Percentiles rank a stretch among this genome's conserved stretches.
Evolutionary conservation across 2,888 invertebrate species (phyloP).

Genomic region (Uloborus plumipes): DNA sequence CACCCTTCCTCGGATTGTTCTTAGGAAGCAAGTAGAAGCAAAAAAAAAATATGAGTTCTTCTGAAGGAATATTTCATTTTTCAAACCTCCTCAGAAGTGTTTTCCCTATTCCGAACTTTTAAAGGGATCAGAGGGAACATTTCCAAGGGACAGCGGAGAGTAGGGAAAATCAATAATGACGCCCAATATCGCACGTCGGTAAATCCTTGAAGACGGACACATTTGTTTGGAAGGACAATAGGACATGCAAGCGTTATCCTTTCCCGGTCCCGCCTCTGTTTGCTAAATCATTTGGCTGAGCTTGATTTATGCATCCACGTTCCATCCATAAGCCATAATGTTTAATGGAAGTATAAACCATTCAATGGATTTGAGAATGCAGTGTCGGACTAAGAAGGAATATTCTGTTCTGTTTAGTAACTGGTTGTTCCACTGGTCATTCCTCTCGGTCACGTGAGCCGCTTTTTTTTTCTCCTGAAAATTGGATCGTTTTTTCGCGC

Average conservation of each 20-base stretch:
- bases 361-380: not conserved
- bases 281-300: constrained; percentile 53
- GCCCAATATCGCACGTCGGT: constrained; percentile 38
- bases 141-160: constrained; percentile 10
- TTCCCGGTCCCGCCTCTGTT: constrained; percentile 12
- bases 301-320: constrained; percentile 49
- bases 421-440: too few species aligned
- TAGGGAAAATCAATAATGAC: constrained; percentile 55
- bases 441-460: too few species aligned
- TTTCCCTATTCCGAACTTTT: constrained; percentile 52
- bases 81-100: constrained; percentile 29
- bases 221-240: constrained; percentile 49
- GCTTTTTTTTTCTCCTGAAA: too few species aligned
- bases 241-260: constrained; percentile 41
- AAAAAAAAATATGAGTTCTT: not conserved
- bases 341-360: constrained; percentile 42
- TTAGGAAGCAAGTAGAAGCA: not conserved
- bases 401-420: too few species aligned
- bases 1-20: constrained; percentile 1
- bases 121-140: constrained; percentile 45
- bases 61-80: constrained; percentile 51
- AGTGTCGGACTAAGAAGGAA: too few species aligned
- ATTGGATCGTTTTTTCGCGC: too few species aligned
- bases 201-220: constrained; percentile 53
- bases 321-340: constrained; percentile 17